phyloP scores from a whole-genome alignment of 1,140 invertebrate species.

The Cataglyphis hispanica region DNA sequence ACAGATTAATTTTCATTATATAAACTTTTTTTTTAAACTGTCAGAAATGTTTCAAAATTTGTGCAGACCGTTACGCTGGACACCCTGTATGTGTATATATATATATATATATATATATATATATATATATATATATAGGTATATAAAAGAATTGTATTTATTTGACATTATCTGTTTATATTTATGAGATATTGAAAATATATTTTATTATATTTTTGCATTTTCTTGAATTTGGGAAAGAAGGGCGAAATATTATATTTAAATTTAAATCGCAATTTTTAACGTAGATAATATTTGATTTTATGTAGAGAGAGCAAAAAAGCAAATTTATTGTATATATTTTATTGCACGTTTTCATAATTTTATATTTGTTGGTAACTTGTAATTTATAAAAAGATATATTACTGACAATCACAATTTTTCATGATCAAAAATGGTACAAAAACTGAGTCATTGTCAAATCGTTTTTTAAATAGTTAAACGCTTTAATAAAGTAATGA shows the following conservation, averaged over 20 bases:
- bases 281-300: conserved; percentile 3
- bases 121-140: neutral
- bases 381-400: conserved; percentile 15
- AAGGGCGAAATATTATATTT: too few relatives aligned
- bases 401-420: neutral
- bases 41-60: too few relatives aligned
- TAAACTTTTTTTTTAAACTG: too few relatives aligned
- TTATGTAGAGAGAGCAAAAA: neutral
- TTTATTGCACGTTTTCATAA: neutral
- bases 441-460: neutral
- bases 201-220: too few relatives aligned
- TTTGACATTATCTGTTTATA: too few relatives aligned
- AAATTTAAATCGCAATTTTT: neutral
- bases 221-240: too few relatives aligned
- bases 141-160: too few relatives aligned
- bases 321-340: neutral
- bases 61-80: too few relatives aligned
- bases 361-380: neutral
- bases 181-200: too few relatives aligned
- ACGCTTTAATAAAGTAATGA: neutral
- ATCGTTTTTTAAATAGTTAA: neutral
- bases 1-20: too few relatives aligned
- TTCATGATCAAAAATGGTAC: neutral
- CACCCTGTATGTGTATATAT: too few relatives aligned
- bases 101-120: too few relatives aligned